Evolutionary conservation across 2,113 vertebrate species (phyloP), one percentile per base, ranked within the genome.

Genomic region (Cyanistes caeruleus): DNA sequence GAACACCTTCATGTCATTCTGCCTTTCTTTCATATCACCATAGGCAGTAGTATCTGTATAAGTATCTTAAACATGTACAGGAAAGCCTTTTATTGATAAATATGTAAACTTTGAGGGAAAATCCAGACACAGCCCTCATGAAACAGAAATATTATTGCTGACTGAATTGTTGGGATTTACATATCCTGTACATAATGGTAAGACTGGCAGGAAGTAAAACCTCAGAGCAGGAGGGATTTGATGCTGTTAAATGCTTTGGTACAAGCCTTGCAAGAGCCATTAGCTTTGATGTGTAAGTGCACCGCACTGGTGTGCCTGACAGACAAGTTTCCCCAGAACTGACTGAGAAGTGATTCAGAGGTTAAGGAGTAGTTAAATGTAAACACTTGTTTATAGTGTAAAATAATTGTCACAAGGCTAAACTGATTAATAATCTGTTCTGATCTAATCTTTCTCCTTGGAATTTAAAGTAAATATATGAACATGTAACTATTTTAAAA

Each of bases 281-380:
- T 63, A 31, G 35, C 51, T 91, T 82, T 88, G 55, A 48, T 90
- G 59, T 58, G 12, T 33, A 33, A 33, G 30, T 79, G 58, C 24
- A 56, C 37, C 63, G 30, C 10, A 5, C 39, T 63, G 73, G 12
- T 69, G 68, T 53, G 44, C 69, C 65, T 43, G 91, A 84, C 3
- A 1, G 41, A 80, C 90, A 12, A 35, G 87, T 69, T 77, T 87
- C 81, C 43, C 48, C 75, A 80, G 56, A 70, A 80, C 0, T 92
- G 85, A 70, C 55, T 95, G 75, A 70, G 68, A 48, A 84, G 41
- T 87, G 90, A 90, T 70, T 95, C 85, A 89, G 52, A 84, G 21
- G 6, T 74, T 84, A 55, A 72, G 52, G 27, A 84, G 13, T 39
- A 75, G 28, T 87, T 91, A 89, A 70, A 68, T 74, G n/a, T 82